These are phyloP conservation scores for Nephrotoma flavescens DNA, from an alignment of 2,888 invertebrate genomes.

Conservation along the genomic window DNA sequence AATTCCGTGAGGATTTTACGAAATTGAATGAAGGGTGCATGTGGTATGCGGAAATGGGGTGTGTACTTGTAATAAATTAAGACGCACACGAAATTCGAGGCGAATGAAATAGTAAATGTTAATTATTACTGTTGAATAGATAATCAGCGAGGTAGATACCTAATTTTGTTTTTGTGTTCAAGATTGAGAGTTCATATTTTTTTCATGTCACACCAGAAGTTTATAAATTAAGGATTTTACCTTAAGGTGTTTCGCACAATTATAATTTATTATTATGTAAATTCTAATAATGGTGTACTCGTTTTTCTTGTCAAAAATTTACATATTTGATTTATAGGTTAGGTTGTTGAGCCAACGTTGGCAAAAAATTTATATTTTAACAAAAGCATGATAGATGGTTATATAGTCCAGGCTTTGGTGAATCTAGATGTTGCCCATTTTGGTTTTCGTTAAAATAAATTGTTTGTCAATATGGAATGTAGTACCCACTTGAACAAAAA, in stretches of 20 bases:
- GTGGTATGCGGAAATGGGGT: not conserved
- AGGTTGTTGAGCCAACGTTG: too few species aligned
- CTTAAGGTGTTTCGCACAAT: not conserved
- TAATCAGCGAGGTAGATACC: not conserved
- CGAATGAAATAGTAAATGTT: not conserved
- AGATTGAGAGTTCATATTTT: not conserved
- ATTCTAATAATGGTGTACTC: not conserved
- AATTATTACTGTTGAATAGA: not conserved
- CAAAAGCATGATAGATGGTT: too few species aligned
- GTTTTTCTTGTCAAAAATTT: not conserved
- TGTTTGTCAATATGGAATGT: too few species aligned
- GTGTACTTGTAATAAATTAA: not conserved
- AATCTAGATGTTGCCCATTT: too few species aligned
- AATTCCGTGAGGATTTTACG: not conserved
- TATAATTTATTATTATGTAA: not conserved
- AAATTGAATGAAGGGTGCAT: not conserved
- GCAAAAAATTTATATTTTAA: too few species aligned
- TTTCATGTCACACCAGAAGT: not conserved
- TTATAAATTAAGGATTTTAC: not conserved
- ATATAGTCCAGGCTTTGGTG: too few species aligned
- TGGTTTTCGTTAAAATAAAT: too few species aligned
- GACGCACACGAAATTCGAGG: not conserved
- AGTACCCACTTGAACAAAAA: too few species aligned
- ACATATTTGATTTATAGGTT: not conserved
- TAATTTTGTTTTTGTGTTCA: not conserved